Evolutionary conservation across 1,140 invertebrate genomes (phyloP).

Genomic region (Bombus pyrosoma): DNA sequence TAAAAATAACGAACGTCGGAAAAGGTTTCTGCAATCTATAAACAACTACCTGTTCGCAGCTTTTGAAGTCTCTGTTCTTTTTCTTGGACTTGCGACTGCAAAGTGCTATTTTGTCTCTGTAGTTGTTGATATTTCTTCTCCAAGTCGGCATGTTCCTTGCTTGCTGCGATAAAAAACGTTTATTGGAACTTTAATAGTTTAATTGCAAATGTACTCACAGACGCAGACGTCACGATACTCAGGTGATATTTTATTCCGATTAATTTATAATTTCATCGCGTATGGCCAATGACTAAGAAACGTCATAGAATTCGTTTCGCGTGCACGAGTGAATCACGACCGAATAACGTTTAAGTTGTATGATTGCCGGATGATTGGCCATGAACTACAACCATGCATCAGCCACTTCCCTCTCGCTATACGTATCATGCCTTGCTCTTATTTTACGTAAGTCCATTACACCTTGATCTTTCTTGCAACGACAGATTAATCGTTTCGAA

Average conservation of each 20-base stretch:
- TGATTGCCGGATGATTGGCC: conserved; percentile 33
- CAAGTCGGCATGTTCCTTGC: conserved; percentile 84
- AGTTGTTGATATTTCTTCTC: conserved; percentile 85
- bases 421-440: background rate
- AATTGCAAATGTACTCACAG: background rate
- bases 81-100: conserved; percentile 84
- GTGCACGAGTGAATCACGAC: conserved; percentile 67
- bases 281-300: conserved; percentile 59
- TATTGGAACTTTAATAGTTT: background rate
- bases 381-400: conserved; percentile 58
- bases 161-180: conserved; percentile 77
- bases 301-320: conserved; percentile 56
- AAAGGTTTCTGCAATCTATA: too few relatives aligned
- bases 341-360: conserved; percentile 53
- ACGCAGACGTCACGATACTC: background rate
- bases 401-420: conserved; percentile 45
- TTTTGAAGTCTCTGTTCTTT: conserved; percentile 85
- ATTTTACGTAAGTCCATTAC: conserved; percentile 34
- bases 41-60: conserved; percentile 81
- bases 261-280: conserved; percentile 58
- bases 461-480: background rate
- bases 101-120: conserved; percentile 82
- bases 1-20: background rate
- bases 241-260: conserved; percentile 38
- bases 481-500: conserved; percentile 20